Evolutionary conservation across 2,888 invertebrate species (phyloP).

Genomic region (Caenorhabditis sulstoni): DNA sequence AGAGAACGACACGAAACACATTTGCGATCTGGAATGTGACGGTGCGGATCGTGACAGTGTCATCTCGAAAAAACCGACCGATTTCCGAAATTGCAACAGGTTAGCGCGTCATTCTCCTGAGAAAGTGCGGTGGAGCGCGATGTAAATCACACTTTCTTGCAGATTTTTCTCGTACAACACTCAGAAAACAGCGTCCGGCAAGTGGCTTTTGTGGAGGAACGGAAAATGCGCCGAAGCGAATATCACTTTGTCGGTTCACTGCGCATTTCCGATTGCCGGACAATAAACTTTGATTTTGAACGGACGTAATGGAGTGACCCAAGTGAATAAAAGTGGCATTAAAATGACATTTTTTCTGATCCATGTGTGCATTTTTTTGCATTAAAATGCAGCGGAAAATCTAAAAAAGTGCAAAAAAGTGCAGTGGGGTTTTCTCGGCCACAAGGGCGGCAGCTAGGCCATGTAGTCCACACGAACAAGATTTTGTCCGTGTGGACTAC

Average conservation of each 20-base stretch:
- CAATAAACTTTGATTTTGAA: no score
- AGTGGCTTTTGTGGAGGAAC: constrained; percentile 69
- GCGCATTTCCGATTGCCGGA: constrained; percentile 64
- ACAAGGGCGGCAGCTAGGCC: no score
- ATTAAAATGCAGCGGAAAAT: no score
- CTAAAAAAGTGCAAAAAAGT: no score
- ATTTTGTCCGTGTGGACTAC: no score
- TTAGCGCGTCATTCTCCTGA: constrained; percentile 12
- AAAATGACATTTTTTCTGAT: no score
- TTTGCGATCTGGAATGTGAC: constrained; percentile 67
- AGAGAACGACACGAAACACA: constrained; percentile 10
- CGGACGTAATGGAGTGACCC: no score
- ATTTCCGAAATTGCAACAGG: constrained; percentile 67
- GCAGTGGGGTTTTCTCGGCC: no score
- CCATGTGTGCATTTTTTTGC: no score
- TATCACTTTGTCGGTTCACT: constrained; percentile 70
- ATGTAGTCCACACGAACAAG: no score
- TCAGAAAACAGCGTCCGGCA: constrained; percentile 28
- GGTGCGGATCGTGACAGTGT: constrained; percentile 73
- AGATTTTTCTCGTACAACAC: constrained; percentile 72
- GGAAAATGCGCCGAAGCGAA: constrained; percentile 55
- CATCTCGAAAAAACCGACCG: constrained; percentile 70
- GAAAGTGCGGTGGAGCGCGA: not conserved
- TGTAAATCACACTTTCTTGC: no score
- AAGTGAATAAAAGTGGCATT: no score